Evolutionary conservation across 2,888 invertebrate species (phyloP).

Genomic region (Philhelius pedissequus): DNA sequence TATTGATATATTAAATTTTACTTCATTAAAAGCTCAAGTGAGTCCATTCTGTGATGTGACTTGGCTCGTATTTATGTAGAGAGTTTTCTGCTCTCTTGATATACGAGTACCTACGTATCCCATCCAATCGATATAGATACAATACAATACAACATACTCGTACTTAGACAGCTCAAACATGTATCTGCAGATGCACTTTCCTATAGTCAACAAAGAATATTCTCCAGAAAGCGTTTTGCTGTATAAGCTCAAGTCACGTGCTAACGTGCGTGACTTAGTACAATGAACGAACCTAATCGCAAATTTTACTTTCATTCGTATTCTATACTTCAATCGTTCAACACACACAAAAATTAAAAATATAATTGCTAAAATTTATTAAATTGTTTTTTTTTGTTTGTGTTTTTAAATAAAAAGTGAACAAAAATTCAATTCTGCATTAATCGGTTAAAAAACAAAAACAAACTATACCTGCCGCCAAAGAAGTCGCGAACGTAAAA

Average conservation of each 20-base stretch:
- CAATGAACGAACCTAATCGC: slow-evolving; percentile 28
- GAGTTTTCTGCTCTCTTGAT: not conserved
- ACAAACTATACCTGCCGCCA: not conserved
- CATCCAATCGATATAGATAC: too few relatives aligned
- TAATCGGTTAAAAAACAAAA: not conserved
- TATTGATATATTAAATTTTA: not conserved
- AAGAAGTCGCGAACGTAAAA: not conserved
- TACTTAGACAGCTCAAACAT: not conserved
- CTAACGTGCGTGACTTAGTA: slow-evolving; percentile 44
- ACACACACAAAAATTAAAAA: not conserved
- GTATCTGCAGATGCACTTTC: not conserved
- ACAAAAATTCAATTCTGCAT: not conserved
- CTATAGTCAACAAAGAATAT: not conserved
- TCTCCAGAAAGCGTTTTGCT: not conserved
- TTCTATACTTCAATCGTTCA: slow-evolving; percentile 4
- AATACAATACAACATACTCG: not conserved
- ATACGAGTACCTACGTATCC: too few relatives aligned
- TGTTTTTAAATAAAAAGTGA: not conserved
- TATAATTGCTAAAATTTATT: not conserved
- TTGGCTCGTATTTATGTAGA: not conserved
- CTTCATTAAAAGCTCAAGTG: not conserved
- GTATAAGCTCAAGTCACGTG: slow-evolving; percentile 50
- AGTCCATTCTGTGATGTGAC: not conserved
- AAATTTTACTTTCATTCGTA: slow-evolving; percentile 55
- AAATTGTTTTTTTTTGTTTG: not conserved